Percentiles rank a stretch among this genome's conserved stretches.
Evolutionary conservation across 2,113 vertebrate species (phyloP).

Genomic region (Trogon surrucura): DNA sequence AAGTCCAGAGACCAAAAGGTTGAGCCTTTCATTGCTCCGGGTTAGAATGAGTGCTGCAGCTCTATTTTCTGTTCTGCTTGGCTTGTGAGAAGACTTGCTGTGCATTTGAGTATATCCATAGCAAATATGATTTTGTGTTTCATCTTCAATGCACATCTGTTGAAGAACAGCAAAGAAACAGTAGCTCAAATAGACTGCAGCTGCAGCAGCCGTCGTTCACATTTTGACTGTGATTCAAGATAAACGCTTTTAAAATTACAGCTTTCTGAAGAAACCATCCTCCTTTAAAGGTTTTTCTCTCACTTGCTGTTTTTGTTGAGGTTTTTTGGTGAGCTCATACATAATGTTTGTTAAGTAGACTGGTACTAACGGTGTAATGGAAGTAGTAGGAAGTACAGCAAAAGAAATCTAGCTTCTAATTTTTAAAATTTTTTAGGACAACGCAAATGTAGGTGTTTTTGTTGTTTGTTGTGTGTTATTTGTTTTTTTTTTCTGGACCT

Average conservation of each 20-base stretch:
- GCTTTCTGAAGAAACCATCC: conserved; percentile 30
- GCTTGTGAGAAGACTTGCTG: conserved; percentile 29
- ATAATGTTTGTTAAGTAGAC: conserved; percentile 1
- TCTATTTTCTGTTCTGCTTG: conserved; percentile 5
- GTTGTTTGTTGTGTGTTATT: too few species aligned
- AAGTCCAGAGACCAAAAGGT: background rate
- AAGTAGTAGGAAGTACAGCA: background rate
- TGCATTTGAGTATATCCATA: background rate
- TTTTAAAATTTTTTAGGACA: background rate
- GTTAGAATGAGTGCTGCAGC: conserved; percentile 8
- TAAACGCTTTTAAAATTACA: conserved; percentile 64
- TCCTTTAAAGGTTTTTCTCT: conserved; percentile 30
- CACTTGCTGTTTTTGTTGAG: background rate
- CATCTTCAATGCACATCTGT: conserved; percentile 58
- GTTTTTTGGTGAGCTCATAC: background rate
- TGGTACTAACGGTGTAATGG: background rate
- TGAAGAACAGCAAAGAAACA: conserved; percentile 31
- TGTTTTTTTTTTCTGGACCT: background rate
- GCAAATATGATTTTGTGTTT: conserved; percentile 50
- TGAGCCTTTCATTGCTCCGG: background rate
- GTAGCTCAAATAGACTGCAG: conserved; percentile 56
- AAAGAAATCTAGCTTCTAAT: background rate
- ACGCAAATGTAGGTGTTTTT: background rate
- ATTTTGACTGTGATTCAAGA: conserved; percentile 51
- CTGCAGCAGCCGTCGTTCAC: conserved; percentile 22